Percentiles rank a stretch among this genome's conserved stretches.
Conservation (phyloP, 2,797 vertebrate genomes). For the Manis javanica region DNA sequence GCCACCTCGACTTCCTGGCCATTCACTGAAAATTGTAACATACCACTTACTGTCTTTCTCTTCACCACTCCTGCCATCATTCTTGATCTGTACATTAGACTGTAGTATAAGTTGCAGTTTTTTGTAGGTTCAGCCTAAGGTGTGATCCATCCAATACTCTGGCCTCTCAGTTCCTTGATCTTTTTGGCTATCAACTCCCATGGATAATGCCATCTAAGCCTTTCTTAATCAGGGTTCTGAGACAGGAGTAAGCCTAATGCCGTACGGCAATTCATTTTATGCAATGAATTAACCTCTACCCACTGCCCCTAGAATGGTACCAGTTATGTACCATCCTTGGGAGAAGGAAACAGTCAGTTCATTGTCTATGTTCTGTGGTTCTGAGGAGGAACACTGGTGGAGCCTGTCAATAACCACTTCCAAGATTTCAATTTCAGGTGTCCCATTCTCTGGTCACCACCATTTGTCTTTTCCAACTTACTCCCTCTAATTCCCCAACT, state of each 20-base stretch:
- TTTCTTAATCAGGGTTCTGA: not conserved
- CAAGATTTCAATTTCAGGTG: not conserved
- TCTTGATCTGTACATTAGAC: not conserved
- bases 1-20: not conserved
- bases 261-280: not conserved
- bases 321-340: not conserved
- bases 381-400: not conserved
- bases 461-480: not conserved
- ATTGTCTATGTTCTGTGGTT: not conserved
- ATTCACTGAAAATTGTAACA: not conserved
- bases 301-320: not conserved
- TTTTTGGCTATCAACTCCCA: not conserved
- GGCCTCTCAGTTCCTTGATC: not conserved
- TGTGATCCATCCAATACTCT: not conserved
- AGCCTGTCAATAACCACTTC: not conserved
- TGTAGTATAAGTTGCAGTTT: not conserved
- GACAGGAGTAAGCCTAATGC: not conserved
- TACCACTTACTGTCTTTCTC: not conserved
- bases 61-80: not conserved
- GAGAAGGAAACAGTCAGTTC: not conserved
- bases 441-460: not conserved
- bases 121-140: not conserved
- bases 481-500: not conserved
- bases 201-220: not conserved
- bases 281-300: slow-evolving; percentile 16